Base-by-base conservation (phyloP, 2,797 vertebrate species). In the Melanotaenia trifasciata region DNA sequence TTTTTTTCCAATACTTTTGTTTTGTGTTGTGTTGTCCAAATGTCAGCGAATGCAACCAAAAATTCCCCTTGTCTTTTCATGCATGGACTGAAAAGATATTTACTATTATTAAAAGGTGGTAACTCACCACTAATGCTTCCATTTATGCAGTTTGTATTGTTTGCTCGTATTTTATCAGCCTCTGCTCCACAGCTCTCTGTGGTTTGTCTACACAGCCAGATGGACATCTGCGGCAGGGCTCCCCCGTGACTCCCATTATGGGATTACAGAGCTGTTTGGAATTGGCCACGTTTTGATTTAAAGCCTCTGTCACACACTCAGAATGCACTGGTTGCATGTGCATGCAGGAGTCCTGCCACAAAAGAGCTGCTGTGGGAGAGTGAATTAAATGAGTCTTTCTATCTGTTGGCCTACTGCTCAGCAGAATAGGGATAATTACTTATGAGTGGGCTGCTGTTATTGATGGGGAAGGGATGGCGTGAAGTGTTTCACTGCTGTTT, bases 351-450 rank as follows among this genome's bases (percentile, higher is more conserved):
- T 18, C 20, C 67, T 76, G 75, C 68, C 62, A 70, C 81, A 82
- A 86, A 86, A 89, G 90, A 85, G 76, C 83, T 92, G 89, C 92
- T 92, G 90, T 90, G 83, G 54, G 70, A 79, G 83, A 78, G 68
- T 70, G 45, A 85, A 88, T 84, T 74, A 73, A 79, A 87, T 63
- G 59, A 82, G 66, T 59, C 40, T 72, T 80, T 54, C 66, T 72
- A 54, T 81, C 75, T 77, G 70, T 40, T 61, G 81, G 78, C 69
- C 78, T 81, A 70, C 70, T 73, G 76, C 84, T 84, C 75, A 74
- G 80, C 57, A 11, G 80, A 87, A 79, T 77, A 33, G 70, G 43
- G 81, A 81, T 89, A 77, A 89, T 90, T 83, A 84, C 69, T 66
- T 68, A 74, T 84, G 76, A 83, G 73, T 74, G 82, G 77, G 70